phyloP scores from a whole-genome alignment of 2,797 vertebrate genomes.

The Alcedo quadribrachys region DNA sequence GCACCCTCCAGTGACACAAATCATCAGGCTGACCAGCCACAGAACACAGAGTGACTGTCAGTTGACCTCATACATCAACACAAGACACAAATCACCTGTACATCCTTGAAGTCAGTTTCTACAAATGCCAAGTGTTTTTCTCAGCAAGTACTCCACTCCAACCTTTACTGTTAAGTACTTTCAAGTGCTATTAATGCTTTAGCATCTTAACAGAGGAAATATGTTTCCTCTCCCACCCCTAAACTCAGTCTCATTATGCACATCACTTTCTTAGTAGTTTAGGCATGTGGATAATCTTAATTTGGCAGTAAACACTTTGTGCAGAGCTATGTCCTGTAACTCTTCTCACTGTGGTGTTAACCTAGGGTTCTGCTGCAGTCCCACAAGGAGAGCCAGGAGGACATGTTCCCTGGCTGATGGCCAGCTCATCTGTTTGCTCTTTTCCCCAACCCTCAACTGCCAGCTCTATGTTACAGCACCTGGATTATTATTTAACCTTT shows the following conservation, averaged over 20 bases:
- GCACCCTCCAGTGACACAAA: not conserved
- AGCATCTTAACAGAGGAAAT: not conserved
- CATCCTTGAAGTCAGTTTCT: not conserved
- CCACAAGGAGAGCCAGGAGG: not conserved
- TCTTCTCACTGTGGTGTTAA: not conserved
- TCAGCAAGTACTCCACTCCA: not conserved
- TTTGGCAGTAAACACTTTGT: not conserved
- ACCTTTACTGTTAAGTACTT: not conserved
- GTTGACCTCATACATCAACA: not conserved
- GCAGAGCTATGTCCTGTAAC: not conserved
- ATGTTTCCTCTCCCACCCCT: not conserved
- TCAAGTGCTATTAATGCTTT: not conserved
- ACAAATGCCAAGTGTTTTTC: not conserved
- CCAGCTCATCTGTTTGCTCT: constrained; percentile 40
- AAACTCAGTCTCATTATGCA: accelerated
- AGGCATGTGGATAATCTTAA: not conserved
- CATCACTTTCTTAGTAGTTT: not conserved
- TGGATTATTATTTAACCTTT: not conserved
- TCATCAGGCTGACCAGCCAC: not conserved
- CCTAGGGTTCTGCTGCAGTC: not conserved
- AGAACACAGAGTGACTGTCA: accelerated
- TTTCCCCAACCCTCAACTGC: not conserved
- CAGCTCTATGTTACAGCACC: not conserved
- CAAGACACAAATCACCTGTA: not conserved
- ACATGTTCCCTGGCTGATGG: constrained; percentile 11